These are phyloP conservation scores for Cercopithecus petaurista DNA, from an alignment of 2,797 vertebrate genomes.

Conservation along the genomic window DNA sequence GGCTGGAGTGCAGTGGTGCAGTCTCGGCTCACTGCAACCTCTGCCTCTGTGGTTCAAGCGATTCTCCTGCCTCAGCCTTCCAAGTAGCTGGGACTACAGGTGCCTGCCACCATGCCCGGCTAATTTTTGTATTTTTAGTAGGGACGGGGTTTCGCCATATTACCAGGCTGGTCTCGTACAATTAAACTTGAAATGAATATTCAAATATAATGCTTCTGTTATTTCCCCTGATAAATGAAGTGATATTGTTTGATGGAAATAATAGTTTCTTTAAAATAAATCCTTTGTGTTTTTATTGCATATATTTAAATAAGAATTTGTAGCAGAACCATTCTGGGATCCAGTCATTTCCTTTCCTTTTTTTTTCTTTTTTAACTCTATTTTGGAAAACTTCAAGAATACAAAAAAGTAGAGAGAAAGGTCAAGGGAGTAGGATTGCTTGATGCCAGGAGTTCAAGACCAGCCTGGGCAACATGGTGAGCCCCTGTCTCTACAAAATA, in stretches of 20 bases:
- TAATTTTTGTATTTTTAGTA: no score
- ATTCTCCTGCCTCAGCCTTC: no score
- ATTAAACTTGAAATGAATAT: constrained; percentile 28
- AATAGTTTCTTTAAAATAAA: constrained; percentile 1
- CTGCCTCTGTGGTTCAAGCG: no score
- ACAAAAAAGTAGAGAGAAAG: background rate
- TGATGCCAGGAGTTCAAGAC: background rate
- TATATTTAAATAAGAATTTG: background rate
- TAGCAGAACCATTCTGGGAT: background rate
- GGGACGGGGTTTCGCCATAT: no score
- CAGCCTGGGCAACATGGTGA: background rate
- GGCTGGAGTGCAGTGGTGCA: no score
- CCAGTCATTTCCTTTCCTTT: background rate
- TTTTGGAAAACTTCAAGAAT: background rate
- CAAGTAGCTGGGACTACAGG: no score
- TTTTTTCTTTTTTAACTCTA: background rate
- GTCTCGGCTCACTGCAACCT: no score
- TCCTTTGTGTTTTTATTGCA: background rate
- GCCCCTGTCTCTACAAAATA: background rate
- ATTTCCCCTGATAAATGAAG: background rate
- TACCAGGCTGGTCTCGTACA: background rate
- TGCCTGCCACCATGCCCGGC: no score
- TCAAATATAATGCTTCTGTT: background rate
- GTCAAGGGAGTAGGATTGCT: background rate
- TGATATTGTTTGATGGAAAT: background rate